Conservation (phyloP, 2,888 invertebrate species). For the Himalopsyche japonica region DNA sequence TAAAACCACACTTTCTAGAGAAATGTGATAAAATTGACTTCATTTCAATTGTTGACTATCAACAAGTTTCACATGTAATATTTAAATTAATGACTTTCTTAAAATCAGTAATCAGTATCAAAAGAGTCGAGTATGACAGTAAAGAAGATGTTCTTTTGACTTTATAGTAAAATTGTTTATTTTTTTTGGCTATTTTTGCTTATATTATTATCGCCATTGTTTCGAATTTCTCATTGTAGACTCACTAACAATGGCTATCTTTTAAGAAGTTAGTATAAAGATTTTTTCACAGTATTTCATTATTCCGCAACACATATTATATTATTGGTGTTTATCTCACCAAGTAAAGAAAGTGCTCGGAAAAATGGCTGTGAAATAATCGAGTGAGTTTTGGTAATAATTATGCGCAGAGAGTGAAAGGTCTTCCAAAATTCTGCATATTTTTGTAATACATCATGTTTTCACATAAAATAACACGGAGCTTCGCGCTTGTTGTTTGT, state of each 20-base stretch:
- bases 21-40: too few relatives aligned
- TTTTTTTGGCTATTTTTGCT: too few relatives aligned
- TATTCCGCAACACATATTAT: background rate
- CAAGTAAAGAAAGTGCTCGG: background rate
- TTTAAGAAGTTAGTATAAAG: background rate
- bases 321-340: background rate
- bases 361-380: background rate
- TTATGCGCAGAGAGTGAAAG: conserved; percentile 21
- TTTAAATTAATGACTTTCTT: too few relatives aligned
- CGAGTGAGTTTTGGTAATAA: background rate
- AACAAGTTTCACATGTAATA: too few relatives aligned
- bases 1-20: too few relatives aligned
- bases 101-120: too few relatives aligned
- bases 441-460: conserved; percentile 22
- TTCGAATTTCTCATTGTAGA: background rate
- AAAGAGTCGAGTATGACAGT: too few relatives aligned
- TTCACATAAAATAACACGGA: conserved; percentile 12
- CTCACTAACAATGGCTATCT: background rate
- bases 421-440: conserved; percentile 23
- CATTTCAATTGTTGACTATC: too few relatives aligned
- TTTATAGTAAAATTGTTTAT: too few relatives aligned
- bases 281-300: background rate
- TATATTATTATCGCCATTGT: too few relatives aligned
- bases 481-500: background rate
- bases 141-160: too few relatives aligned